These are phyloP conservation scores for Neopipo cinnamomea DNA, from an alignment of 2,113 vertebrate species.

Conservation along the genomic window DNA sequence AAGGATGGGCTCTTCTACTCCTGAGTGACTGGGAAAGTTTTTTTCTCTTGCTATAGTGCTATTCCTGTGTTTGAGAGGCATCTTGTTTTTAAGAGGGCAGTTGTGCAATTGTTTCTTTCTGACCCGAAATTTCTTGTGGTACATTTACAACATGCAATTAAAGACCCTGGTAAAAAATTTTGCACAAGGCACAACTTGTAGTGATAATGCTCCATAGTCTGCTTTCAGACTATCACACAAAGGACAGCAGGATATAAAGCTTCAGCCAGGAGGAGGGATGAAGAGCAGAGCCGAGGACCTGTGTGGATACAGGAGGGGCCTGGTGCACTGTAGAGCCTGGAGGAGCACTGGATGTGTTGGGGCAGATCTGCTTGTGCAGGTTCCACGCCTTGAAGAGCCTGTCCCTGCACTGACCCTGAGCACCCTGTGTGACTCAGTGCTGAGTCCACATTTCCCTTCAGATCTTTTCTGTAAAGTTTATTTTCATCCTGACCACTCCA, in stretches of 20 bases:
- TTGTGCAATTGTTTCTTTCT: not conserved
- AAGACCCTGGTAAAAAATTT: not conserved
- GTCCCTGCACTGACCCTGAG: not conserved
- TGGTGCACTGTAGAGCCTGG: accelerated
- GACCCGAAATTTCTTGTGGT: not conserved
- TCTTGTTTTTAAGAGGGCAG: not conserved
- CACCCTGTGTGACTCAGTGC: not conserved
- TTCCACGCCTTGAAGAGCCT: too few relatives aligned
- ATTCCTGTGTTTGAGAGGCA: not conserved
- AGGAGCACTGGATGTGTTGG: not conserved
- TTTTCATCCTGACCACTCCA: not conserved
- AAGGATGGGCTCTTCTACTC: not conserved
- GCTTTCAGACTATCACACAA: not conserved
- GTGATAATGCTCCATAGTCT: not conserved
- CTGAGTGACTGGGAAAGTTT: not conserved
- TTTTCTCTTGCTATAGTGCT: not conserved
- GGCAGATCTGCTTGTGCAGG: not conserved
- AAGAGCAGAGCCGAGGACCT: not conserved
- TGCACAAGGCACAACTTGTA: not conserved
- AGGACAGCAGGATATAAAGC: not conserved
- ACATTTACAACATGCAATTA: not conserved
- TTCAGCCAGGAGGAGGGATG: not conserved
- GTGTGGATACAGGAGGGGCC: too few relatives aligned
- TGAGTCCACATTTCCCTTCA: not conserved
- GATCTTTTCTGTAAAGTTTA: not conserved